A percentile compares a stretch with the other conserved stretches of the same genome.
These are phyloP conservation scores for Lycia hirtaria DNA, from an alignment of 2,888 invertebrate genomes.

Conservation along the genomic window DNA sequence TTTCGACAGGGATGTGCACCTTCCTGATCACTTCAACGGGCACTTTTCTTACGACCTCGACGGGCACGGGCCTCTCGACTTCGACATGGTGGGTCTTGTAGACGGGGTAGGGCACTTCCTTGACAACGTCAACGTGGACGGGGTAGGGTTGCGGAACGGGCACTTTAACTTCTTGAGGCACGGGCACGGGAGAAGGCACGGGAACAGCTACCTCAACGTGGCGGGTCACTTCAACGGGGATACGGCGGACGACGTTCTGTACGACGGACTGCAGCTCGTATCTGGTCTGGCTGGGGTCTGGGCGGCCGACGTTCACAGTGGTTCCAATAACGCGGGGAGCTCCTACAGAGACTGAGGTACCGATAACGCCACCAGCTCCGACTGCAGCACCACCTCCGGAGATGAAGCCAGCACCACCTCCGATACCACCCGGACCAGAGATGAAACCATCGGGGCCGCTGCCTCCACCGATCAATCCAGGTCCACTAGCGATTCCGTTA, in stretches of 20 bases:
- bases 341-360: conserved; percentile 47
- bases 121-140: conserved; percentile 75
- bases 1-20: conserved; percentile 73
- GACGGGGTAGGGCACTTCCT: conserved; percentile 77
- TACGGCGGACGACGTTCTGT: conserved; percentile 74
- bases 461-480: not conserved
- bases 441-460: conserved; percentile 17
- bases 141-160: conserved; percentile 80
- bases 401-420: not conserved
- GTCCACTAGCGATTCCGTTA: conserved; percentile 20
- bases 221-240: conserved; percentile 77
- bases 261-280: conserved; percentile 78
- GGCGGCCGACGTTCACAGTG: conserved; percentile 62
- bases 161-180: conserved; percentile 73
- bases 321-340: conserved; percentile 65
- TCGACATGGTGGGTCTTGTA: conserved; percentile 75
- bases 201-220: conserved; percentile 74
- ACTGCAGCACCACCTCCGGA: not conserved
- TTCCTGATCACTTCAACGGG: conserved; percentile 77
- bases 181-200: conserved; percentile 71
- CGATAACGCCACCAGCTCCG: conserved; percentile 13
- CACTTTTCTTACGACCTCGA: conserved; percentile 72
- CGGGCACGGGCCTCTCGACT: conserved; percentile 76
- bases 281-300: conserved; percentile 56
- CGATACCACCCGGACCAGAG: conserved; percentile 17